Evolutionary conservation across 2,113 vertebrate genomes (phyloP).

Genomic region (Phodopus roborovskii): DNA sequence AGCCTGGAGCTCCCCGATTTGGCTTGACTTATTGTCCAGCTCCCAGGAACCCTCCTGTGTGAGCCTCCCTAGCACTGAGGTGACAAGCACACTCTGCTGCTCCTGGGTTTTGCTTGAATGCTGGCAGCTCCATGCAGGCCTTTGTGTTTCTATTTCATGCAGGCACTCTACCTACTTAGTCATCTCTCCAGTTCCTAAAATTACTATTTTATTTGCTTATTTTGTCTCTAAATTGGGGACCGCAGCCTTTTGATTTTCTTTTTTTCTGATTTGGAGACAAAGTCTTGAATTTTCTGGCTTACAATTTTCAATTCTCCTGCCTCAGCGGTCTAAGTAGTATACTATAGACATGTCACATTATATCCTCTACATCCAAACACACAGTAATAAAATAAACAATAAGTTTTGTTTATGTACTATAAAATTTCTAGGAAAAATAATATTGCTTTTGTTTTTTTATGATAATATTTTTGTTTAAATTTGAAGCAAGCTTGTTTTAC

Average conservation of each 20-base stretch:
- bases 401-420: constrained; percentile 19
- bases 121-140: too few species aligned
- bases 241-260: not conserved
- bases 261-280: not conserved
- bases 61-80: not conserved
- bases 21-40: not conserved
- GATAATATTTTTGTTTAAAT: not conserved
- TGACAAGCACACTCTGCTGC: not conserved
- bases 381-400: constrained; percentile 38
- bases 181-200: not conserved
- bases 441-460: constrained; percentile 37
- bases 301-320: not conserved
- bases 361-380: constrained; percentile 30
- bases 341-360: not conserved
- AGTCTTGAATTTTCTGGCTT: not conserved
- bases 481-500: too few species aligned
- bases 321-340: not conserved
- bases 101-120: not conserved
- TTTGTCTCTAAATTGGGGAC: not conserved
- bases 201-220: not conserved
- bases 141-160: not conserved
- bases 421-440: constrained; percentile 23
- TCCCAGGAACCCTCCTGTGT: not conserved
- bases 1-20: not conserved
- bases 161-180: not conserved